phyloP scores from a whole-genome alignment of 2,113 vertebrate species.

The Motacilla tschutschensis region DNA sequence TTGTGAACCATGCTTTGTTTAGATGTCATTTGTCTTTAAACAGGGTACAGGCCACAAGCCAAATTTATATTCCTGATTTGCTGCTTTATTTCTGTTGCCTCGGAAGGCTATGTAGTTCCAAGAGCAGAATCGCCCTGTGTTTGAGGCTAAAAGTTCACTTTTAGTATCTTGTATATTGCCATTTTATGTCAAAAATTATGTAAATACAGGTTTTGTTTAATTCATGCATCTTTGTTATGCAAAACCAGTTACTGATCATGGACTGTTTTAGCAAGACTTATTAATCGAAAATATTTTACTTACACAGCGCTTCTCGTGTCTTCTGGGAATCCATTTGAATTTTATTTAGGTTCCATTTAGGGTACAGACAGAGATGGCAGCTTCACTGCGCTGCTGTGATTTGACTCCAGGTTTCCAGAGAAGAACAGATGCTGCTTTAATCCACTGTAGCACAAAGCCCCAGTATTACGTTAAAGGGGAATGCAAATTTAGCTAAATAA shows the following conservation, averaged over 20 bases:
- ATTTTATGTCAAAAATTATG: background rate
- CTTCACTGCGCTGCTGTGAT: constrained; percentile 34
- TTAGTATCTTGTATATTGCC: background rate
- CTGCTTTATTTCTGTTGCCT: background rate
- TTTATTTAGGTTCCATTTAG: constrained; percentile 8
- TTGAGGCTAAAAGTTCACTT: background rate
- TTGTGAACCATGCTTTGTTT: background rate
- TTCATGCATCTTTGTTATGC: background rate
- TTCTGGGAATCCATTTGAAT: background rate
- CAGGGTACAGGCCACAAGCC: background rate
- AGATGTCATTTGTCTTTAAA: background rate
- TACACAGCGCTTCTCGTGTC: background rate
- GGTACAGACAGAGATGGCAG: constrained; percentile 3
- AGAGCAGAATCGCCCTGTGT: background rate
- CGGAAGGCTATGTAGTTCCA: background rate
- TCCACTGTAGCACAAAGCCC: constrained; percentile 58
- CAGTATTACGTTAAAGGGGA: constrained; percentile 50
- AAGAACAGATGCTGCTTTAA: constrained; percentile 64
- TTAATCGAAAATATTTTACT: background rate
- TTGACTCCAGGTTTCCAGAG: constrained; percentile 53
- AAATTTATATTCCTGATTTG: background rate
- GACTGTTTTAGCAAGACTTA: background rate
- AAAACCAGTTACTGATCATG: background rate
- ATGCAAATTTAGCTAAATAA: constrained; percentile 52
- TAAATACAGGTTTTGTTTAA: background rate